These are phyloP conservation scores for Bombus superbus DNA, from an alignment of 1,140 invertebrate species.

Conservation along the genomic window DNA sequence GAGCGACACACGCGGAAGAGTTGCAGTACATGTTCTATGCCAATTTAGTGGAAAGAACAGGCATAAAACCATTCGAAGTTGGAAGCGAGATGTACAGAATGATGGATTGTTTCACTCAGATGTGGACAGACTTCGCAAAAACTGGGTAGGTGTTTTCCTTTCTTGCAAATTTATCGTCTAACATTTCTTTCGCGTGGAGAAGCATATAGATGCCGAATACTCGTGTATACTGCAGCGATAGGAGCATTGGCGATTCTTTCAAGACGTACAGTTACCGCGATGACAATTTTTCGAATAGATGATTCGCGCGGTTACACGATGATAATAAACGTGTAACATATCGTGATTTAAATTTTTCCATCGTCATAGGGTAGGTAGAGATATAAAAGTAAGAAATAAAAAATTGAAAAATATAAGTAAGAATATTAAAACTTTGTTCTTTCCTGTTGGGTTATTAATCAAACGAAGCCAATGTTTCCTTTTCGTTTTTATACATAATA, in stretches of 20 bases:
- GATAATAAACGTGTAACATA: too few species aligned
- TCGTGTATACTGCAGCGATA: too few species aligned
- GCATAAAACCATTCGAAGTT: not conserved
- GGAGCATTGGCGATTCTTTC: too few species aligned
- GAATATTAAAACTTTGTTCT: not conserved
- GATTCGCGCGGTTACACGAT: too few species aligned
- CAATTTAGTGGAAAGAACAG: not conserved
- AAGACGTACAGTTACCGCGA: too few species aligned
- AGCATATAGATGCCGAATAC: too few species aligned
- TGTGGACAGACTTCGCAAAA: conserved; percentile 70
- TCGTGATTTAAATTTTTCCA: not conserved
- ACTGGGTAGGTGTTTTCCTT: conserved; percentile 52
- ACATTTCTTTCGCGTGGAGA: not conserved
- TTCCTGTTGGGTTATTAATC: not conserved
- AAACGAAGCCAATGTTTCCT: not conserved
- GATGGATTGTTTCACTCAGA: conserved; percentile 67
- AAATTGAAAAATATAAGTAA: not conserved
- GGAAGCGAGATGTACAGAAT: conserved; percentile 49
- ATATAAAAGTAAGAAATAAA: too few species aligned
- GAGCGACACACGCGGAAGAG: conserved; percentile 72
- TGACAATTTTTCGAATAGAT: too few species aligned
- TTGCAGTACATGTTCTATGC: conserved; percentile 68
- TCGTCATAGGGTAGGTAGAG: not conserved
- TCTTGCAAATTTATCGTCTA: not conserved
- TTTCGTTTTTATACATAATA: not conserved